Evolutionary conservation across 2,797 vertebrate species (phyloP).

Genomic region (Pachyuromys duprasi): DNA sequence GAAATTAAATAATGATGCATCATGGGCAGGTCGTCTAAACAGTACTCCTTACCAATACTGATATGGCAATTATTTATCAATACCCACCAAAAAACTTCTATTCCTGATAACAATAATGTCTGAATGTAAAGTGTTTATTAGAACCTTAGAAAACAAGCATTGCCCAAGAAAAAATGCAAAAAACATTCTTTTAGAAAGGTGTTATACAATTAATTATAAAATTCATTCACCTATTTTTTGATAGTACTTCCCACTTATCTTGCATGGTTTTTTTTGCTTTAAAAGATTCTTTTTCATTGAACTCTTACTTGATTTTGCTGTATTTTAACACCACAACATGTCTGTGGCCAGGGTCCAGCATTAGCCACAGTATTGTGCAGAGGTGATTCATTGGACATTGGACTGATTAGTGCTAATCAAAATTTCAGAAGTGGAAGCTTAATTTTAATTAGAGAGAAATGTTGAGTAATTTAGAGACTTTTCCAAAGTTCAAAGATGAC

Average conservation of each 20-base stretch:
- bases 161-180: background rate
- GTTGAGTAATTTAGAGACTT: background rate
- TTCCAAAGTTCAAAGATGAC: background rate
- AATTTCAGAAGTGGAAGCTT: conserved; percentile 3
- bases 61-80: background rate
- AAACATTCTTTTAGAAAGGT: background rate
- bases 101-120: background rate
- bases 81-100: background rate
- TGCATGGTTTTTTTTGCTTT: background rate
- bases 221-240: conserved; percentile 1
- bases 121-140: background rate
- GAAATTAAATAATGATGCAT: conserved; percentile 39
- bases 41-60: background rate
- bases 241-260: background rate
- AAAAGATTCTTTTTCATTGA: background rate
- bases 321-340: background rate
- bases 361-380: background rate
- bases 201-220: background rate
- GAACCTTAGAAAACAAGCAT: background rate
- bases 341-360: background rate
- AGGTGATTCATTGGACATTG: background rate
- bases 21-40: background rate
- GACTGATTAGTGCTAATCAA: background rate
- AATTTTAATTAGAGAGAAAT: conserved; percentile 29
- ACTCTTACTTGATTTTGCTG: background rate